Conservation (phyloP, 2,888 invertebrate genomes). For the Cyaniris semiargus region DNA sequence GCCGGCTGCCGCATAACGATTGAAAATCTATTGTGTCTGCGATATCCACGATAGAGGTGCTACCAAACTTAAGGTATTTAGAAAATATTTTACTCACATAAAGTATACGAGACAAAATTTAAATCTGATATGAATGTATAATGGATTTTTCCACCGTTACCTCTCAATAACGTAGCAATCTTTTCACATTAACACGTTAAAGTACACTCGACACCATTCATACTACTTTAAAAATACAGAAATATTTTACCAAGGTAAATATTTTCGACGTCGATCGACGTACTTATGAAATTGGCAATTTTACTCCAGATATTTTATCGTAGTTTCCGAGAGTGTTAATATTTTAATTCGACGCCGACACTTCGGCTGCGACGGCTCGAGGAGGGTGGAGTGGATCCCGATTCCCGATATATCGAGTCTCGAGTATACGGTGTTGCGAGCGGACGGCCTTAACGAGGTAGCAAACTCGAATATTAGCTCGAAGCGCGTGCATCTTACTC, state of each 20-base stretch:
- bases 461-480: neutral
- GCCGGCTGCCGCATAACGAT: too few species aligned
- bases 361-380: conserved; percentile 59
- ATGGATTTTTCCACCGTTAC: conserved; percentile 16
- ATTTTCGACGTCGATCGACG: conserved; percentile 21
- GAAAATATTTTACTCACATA: neutral
- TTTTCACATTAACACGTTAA: conserved; percentile 22
- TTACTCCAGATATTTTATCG: conserved; percentile 4
- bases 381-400: conserved; percentile 56
- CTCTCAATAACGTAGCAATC: conserved; percentile 23
- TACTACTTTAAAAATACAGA: conserved; percentile 22
- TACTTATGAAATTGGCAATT: conserved; percentile 11
- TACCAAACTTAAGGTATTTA: neutral
- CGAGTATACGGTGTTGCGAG: neutral
- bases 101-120: neutral
- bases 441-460: neutral
- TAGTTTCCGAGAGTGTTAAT: conserved; percentile 41
- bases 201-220: conserved; percentile 11
- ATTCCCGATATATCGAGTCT: neutral
- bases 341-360: conserved; percentile 78
- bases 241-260: conserved; percentile 20
- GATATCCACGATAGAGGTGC: too few species aligned
- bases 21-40: too few species aligned
- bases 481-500: conserved; percentile 16
- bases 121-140: conserved; percentile 17